Evolutionary conservation across 2,113 vertebrate species (phyloP), one percentile per base, ranked within the genome.

Genomic region (Thinocorus orbignyianus): DNA sequence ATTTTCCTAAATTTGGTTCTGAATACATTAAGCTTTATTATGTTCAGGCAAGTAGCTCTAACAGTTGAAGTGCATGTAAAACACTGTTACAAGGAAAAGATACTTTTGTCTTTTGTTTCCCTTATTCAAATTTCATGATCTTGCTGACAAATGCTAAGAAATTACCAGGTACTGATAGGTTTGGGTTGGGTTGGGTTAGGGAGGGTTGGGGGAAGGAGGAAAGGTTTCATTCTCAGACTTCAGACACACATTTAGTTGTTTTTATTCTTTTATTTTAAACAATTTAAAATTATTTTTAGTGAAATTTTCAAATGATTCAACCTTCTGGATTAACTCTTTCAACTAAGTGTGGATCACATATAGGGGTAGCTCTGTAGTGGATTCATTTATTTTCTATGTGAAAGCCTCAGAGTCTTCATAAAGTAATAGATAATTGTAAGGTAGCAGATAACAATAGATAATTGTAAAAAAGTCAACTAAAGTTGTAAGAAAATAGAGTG

Each of bases 61-160:
- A 33, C 5, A 76, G 7, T n/a, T 35, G 37, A 54, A 70, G 15
- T 76, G 23, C 35, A 19, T 44, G 17, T 33, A 49, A 83, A 73
- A 80, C 46, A 70, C 10, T 37, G 6, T 66, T 85, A 39, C 0
- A 4, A 65, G 22, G 5, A 84, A 66, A 5, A 51, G 19, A 55
- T 84, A 20, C 2, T 54, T 92, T 84, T 81, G 24, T 25, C 72
- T 80, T 95, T 71, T 57, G 10, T 90, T 84, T 87, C 13, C 3
- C 25, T 72, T 24, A 80, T 92, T 95, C 81, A 82, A 81, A 90
- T 69, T 72, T 91, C 51, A 54, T 71, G 41, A 39, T 92, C 55
- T 89, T 91, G n/a, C 24, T 78, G 64, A 70, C 55, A 80, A 79
- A 66, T 39, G 65, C 28, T 95, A 96, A 86, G 51, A 92, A 90